Evolutionary conservation across 2,797 vertebrate genomes (phyloP), one percentile per base, ranked within the genome.

Genomic region (Coranthus polyacanthus): DNA sequence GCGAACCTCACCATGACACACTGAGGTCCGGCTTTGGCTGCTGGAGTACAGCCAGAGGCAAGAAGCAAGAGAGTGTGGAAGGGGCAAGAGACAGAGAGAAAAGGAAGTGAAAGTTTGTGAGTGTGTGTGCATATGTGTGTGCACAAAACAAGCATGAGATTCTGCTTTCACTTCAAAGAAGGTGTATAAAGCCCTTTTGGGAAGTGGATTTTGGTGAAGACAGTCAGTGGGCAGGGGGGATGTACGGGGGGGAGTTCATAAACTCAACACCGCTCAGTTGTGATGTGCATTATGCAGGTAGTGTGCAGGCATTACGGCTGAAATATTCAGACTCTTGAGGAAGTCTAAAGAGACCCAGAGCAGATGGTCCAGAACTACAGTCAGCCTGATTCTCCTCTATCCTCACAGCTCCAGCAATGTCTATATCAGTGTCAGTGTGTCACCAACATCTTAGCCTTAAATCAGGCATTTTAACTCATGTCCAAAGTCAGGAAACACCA

Each of bases 241-340:
- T n/a, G n/a, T n/a, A n/a, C n/a, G n/a, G n/a, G n/a, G n/a, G 61
- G 46, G 62, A 45, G 58, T 21, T 44, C 47, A 70, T 66, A 38
- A 59, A 79, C 37, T 72, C 47, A 38, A 50, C 60, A 39, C 63
- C 12, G 41, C 37, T 42, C 21, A 12, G 47, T 42, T 45, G n/a
- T n/a, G n/a, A n/a, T n/a, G n/a, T 77, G 58, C 77, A 78, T 78
- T 57, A 83, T 81, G 72, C 65, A 84, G 67, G n/a, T n/a, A n/a
- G n/a, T n/a, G n/a, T 45, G 42, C 26, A 52, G 68, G 43, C 32
- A 50, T 64, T 24, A 65, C 15, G 66, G 34, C 21, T 57, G 51
- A 75, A 63, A 53, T 47, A 55, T 59, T 72, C n/a, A n/a, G n/a
- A n/a, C n/a, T n/a, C n/a, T n/a, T n/a, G 17, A 44, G 5, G 21